phyloP scores from a whole-genome alignment of 2,113 vertebrate species.

The Rallus limicola region DNA sequence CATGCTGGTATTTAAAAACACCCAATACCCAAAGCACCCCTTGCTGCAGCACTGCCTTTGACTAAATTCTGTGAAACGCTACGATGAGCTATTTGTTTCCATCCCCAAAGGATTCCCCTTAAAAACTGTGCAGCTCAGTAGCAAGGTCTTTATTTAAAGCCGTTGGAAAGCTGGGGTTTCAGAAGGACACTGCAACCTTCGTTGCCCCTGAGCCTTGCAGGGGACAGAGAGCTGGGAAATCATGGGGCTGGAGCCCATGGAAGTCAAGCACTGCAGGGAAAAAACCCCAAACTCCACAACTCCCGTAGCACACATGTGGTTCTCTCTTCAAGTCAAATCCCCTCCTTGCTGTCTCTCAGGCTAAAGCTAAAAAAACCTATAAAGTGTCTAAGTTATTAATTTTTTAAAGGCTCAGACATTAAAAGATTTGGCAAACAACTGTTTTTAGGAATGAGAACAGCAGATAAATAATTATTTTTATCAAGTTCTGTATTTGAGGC shows the following conservation, averaged over 20 bases:
- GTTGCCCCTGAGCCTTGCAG: not conserved
- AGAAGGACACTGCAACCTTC: not conserved
- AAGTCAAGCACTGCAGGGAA: not conserved
- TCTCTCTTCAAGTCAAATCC: not conserved
- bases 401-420: conserved; percentile 16
- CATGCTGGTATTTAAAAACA: not conserved
- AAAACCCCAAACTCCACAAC: not conserved
- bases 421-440: not conserved
- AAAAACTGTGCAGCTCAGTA: not conserved
- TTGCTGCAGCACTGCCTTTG: not conserved
- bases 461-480: conserved; percentile 26
- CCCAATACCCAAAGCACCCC: not conserved
- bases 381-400: not conserved
- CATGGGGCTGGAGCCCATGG: not conserved
- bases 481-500: not conserved
- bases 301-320: not conserved
- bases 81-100: not conserved
- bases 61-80: not conserved
- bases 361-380: not conserved
- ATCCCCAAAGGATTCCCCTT: conserved; percentile 16
- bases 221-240: not conserved
- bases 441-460: not conserved
- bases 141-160: conserved; percentile 10
- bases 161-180: not conserved
- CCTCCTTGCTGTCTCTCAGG: accelerated